Evolutionary conservation across 2,888 invertebrate species (phyloP), one percentile per base, ranked within the genome.

Genomic region (Ferdinandea cuprea): DNA sequence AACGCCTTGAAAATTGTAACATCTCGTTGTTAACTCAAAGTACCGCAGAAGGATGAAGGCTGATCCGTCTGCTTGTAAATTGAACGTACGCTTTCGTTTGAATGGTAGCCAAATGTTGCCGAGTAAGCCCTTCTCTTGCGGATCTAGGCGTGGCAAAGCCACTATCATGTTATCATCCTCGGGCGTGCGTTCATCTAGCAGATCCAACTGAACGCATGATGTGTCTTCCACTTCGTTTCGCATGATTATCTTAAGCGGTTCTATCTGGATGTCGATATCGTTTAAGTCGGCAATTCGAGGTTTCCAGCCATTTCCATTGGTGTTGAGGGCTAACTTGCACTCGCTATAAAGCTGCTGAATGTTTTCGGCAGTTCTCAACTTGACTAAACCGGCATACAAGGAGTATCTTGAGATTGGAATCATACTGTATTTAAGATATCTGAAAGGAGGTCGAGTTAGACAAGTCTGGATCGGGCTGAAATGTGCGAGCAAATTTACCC

Each of bases 291-390:
- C 86, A 4, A 85, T 48, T 0, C 90, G 88, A 8, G 85, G 32
- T 28, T 71, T 87, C 91, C 91, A 91, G 11, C 89, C 89, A 61
- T 90, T 90, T 3, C 91, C 91, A 72, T 91, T 89, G 2, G 91
- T 91, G 63, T 91, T 91, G 5, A 91, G 85, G 19, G 87, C 80
- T 1, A 72, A 13, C 80, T 87, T 88, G 42, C 89, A 89, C 68
- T 89, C 87, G 3, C 87, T 86, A 63, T 87, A 88, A 1, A 91
- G 78, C 2, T 85, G 85, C 15, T 86, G 66, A 50, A 91, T 69
- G 50, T 87, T 88, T 69, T 88, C 73, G 25, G 88, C 86, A 0
- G 88, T 87, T 65, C 85, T 86, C 1, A 89, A 76, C n/a, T 88
- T 88, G 0, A 89, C 72, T 2, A 88, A 85, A 0, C 91, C 91